Base-by-base conservation (phyloP, 2,888 invertebrate genomes). In the Callimorpha dominula region DNA sequence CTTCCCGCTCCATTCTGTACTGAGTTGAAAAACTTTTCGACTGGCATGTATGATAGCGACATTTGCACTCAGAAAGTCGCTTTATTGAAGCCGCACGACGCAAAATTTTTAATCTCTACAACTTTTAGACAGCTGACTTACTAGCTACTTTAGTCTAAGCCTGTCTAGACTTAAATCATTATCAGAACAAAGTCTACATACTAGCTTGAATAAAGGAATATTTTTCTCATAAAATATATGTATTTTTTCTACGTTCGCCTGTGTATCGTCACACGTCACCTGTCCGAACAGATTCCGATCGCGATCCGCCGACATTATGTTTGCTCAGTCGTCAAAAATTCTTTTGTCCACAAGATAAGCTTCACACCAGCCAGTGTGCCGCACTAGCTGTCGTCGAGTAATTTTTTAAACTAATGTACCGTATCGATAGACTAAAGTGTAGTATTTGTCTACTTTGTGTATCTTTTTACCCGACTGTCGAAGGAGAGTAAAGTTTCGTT, bases 321-420 rank as follows among this genome's bases (percentile, higher is more conserved):
- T 91, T 94, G 94, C 83, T 91, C 93, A 92, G 91, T 94, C 94
- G 92, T 91, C 91, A 91, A 94, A 92, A 90, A 90, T 89, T 91
- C 94, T 91, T 93, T 94, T 94, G 93, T 94, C 89, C 90, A 57
- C 71, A 68, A 86, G 93, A 93, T 93, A 93, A 92, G 85, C 88
- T 79, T 83, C 86, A 84, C 85, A 81, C 85, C 88, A 87, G 80
- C 85, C 88, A 87, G 80, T 79, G 88, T 85, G 83, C 78, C 71
- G 73, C 80, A 84, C 83, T 83, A 84, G 81, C 83, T 84, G 82
- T 81, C 79, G 71, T 68, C 71, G 78, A 75, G 81, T 78, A 79
- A 80, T 85, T 86, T 87, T 86, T 82, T 80, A 84, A 87, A 85
- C 84, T 85, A 84, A 85, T 83, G 80, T 80, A 65, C 67, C 52